A percentile compares a stretch with the other conserved stretches of the same genome.
These are phyloP conservation scores for Stegana nigrithorax DNA, from an alignment of 2,888 invertebrate genomes.

Conservation along the genomic window DNA sequence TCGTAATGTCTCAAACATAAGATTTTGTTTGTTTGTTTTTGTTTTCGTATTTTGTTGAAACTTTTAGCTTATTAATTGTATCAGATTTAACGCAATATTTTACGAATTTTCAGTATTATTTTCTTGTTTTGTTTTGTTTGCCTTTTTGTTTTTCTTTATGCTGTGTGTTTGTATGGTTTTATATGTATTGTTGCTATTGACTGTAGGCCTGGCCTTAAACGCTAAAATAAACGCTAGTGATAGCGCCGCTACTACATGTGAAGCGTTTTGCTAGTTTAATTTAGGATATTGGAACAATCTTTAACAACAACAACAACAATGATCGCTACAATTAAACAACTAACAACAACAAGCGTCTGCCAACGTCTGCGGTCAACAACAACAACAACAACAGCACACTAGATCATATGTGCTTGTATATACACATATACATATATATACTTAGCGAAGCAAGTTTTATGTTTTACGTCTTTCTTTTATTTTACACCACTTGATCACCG, in stretches of 20 bases:
- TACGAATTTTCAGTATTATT: slow-evolving; percentile 12
- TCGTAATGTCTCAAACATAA: slow-evolving; percentile 29
- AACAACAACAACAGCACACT: slow-evolving; percentile 17
- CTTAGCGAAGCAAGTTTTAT: too few relatives aligned
- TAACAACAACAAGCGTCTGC: slow-evolving; percentile 58
- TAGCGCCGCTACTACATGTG: slow-evolving; percentile 41
- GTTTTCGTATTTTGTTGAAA: background rate
- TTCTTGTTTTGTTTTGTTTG: slow-evolving; percentile 4
- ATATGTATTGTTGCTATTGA: slow-evolving; percentile 15
- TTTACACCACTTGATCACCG: background rate
- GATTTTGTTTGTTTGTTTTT: slow-evolving; percentile 7
- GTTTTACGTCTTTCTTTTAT: background rate
- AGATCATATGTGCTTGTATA: too few relatives aligned
- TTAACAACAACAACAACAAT: slow-evolving; percentile 56
- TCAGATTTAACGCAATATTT: background rate
- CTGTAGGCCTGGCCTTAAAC: slow-evolving; percentile 31
- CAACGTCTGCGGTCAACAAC: slow-evolving; percentile 27
- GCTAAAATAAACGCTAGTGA: slow-evolving; percentile 35
- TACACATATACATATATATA: too few relatives aligned
- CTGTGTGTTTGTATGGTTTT: slow-evolving; percentile 23
- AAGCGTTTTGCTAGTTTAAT: slow-evolving; percentile 42
- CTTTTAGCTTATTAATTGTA: slow-evolving; percentile 1
- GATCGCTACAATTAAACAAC: slow-evolving; percentile 62
- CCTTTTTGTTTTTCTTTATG: slow-evolving; percentile 6
- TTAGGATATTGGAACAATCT: slow-evolving; percentile 38